Conservation (phyloP, 2,797 vertebrate genomes). For the Pantherophis alleghaniensis region DNA sequence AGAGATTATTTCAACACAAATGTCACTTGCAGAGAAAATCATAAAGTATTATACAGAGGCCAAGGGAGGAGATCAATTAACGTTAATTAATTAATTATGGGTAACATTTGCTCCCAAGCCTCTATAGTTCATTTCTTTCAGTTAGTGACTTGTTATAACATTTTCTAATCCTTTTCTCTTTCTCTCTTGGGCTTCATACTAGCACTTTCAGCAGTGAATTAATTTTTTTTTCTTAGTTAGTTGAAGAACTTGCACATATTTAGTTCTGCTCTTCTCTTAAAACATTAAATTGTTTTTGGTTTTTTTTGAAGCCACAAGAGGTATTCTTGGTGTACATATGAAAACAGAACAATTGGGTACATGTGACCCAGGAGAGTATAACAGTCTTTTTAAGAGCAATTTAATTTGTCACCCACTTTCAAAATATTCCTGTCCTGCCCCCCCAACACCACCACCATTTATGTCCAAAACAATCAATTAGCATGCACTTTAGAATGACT, state of each 20-base stretch:
- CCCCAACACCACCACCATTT: neutral
- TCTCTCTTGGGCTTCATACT: neutral
- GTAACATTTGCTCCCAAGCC: neutral
- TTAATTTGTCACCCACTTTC: neutral
- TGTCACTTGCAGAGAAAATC: neutral
- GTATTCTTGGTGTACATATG: neutral
- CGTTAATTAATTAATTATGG: neutral
- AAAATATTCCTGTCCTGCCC: slow-evolving; percentile 3
- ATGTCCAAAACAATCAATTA: slow-evolving; percentile 38
- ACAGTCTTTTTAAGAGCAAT: neutral
- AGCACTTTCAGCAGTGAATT: neutral
- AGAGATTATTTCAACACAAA: neutral
- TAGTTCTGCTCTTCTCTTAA: neutral
- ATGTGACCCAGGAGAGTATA: neutral
- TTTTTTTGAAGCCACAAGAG: neutral
- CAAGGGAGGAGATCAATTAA: slow-evolving; percentile 6
- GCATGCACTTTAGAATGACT: slow-evolving; percentile 62
- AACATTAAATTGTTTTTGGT: neutral
- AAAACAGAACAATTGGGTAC: neutral
- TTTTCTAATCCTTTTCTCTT: neutral
- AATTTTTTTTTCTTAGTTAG: neutral
- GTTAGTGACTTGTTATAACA: neutral
- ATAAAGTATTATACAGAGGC: slow-evolving; percentile 39
- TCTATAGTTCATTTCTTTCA: neutral
- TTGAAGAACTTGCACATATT: neutral